Base-by-base conservation (phyloP, 2,888 invertebrate species). In the Prenolepis imparis region DNA sequence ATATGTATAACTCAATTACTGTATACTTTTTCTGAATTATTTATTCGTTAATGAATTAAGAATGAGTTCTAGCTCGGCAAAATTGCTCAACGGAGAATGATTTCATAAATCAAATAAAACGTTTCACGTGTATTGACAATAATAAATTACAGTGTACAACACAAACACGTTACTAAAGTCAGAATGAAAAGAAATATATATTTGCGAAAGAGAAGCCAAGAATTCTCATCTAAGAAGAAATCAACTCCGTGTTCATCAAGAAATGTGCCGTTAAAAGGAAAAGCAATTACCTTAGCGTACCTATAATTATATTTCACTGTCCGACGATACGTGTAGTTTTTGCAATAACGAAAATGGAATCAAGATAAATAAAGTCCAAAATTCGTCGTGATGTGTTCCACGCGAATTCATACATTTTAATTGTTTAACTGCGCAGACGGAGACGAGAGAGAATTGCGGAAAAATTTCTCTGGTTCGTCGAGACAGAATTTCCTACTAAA, bases 231-330 rank as follows among this genome's bases (percentile, higher is more conserved):
- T 41, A 44, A 41, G 41, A 70, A 70, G 57, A 77, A 78, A 24
- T 57, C 28, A 11, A 68, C 15, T 68, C 32, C 41, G 21, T 32
- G 32, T 44, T 78, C 57, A 78, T 78, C 70, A 78, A 32, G 32
- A 44, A 78, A 41, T 78, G 70, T 64, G 39, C 28, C 21, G 21
- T 68, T 55, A 78, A 78, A 68, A 57, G 77, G 55, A 68, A 68
- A 78, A 18, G 70, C 78, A 68, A 78, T 78, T 78, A 68, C 21
- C 32, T 57, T 15, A n/a, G 6, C 21, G 70, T 11, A 57, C 5
- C 32, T 18, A 32, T 59, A 57, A 78, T 78, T 68, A 70, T 52
- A 52, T 78, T 57, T 67, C 15, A 36, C 8, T 63, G 48, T 66
- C 52, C 18, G 8, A 28, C n/a, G 41, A 44, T 59, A 41, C 18